Evolutionary conservation across 2,888 invertebrate genomes (phyloP).

Genomic region (Patella caerulea): DNA sequence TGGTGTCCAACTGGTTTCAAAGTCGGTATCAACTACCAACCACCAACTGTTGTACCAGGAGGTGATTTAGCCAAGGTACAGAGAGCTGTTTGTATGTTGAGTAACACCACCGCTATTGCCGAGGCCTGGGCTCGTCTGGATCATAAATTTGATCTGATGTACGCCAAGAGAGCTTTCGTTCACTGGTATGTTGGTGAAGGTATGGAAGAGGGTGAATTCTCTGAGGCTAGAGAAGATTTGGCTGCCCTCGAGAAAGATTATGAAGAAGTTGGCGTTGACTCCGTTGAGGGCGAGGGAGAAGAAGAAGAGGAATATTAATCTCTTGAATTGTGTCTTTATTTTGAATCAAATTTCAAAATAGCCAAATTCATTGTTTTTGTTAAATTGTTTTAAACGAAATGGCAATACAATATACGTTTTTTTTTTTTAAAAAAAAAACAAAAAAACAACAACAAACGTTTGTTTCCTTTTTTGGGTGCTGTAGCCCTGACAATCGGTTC

Average conservation of each 20-base stretch:
- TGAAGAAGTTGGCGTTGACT: slow-evolving; percentile 56
- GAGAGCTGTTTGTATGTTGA: slow-evolving; percentile 80
- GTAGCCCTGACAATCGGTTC: too few relatives aligned
- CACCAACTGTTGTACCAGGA: slow-evolving; percentile 85
- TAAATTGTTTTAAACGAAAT: too few relatives aligned
- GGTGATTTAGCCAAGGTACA: slow-evolving; percentile 81
- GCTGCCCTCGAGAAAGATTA: slow-evolving; percentile 62
- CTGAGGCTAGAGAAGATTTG: slow-evolving; percentile 59
- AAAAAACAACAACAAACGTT: too few relatives aligned
- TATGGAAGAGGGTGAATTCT: slow-evolving; percentile 59
- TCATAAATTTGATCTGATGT: slow-evolving; percentile 87
- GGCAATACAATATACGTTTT: too few relatives aligned
- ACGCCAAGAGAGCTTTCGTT: slow-evolving; percentile 86
- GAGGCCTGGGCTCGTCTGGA: slow-evolving; percentile 87
- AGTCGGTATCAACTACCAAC: slow-evolving; percentile 87
- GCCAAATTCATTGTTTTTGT: too few relatives aligned
- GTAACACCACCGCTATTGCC: slow-evolving; percentile 93
- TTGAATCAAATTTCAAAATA: too few relatives aligned
- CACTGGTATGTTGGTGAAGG: slow-evolving; percentile 80
- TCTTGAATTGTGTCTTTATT: too few relatives aligned
- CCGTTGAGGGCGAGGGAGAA: slow-evolving; percentile 46
- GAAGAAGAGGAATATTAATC: slow-evolving; percentile 41
- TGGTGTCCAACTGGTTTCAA: slow-evolving; percentile 79
- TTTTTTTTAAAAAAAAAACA: too few relatives aligned
- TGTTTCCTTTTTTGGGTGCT: too few relatives aligned